Evolutionary conservation across 2,113 vertebrate species (phyloP).

Genomic region (Neoarius graeffei): DNA sequence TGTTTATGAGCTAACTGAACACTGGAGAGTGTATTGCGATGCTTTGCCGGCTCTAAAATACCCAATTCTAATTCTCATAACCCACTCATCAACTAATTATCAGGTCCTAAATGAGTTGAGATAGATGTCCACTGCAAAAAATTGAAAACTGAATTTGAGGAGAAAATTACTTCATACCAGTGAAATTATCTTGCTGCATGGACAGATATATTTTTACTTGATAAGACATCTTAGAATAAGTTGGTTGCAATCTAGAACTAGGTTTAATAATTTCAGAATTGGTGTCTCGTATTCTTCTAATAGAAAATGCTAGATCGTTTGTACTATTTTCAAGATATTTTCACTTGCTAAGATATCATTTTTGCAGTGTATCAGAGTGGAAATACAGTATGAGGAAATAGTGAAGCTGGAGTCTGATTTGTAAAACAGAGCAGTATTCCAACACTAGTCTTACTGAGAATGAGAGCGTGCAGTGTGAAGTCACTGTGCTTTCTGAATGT

Average conservation of each 20-base stretch:
- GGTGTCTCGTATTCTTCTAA: too few relatives aligned
- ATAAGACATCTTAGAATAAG: too few relatives aligned
- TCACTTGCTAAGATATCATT: too few relatives aligned
- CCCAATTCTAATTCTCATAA: background rate
- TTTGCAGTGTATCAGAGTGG: background rate
- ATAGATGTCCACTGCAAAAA: background rate
- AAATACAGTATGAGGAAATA: conserved; percentile 5
- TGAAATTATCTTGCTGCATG: too few relatives aligned
- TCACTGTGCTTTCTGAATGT: conserved; percentile 46
- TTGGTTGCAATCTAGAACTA: too few relatives aligned
- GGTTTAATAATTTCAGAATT: too few relatives aligned
- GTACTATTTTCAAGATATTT: too few relatives aligned
- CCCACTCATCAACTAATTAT: background rate
- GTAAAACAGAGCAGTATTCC: conserved; percentile 11
- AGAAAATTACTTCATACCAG: too few relatives aligned
- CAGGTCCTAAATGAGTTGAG: background rate
- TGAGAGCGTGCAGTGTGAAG: background rate
- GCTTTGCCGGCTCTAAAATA: background rate
- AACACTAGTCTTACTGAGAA: background rate
- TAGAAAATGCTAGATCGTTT: too few relatives aligned
- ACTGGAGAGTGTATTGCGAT: background rate
- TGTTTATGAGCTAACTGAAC: background rate
- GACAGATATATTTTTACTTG: too few relatives aligned
- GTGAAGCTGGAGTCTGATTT: conserved; percentile 13
- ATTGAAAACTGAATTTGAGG: too few relatives aligned